Conservation (phyloP, 1,140 invertebrate genomes). For the Diprion similis region DNA sequence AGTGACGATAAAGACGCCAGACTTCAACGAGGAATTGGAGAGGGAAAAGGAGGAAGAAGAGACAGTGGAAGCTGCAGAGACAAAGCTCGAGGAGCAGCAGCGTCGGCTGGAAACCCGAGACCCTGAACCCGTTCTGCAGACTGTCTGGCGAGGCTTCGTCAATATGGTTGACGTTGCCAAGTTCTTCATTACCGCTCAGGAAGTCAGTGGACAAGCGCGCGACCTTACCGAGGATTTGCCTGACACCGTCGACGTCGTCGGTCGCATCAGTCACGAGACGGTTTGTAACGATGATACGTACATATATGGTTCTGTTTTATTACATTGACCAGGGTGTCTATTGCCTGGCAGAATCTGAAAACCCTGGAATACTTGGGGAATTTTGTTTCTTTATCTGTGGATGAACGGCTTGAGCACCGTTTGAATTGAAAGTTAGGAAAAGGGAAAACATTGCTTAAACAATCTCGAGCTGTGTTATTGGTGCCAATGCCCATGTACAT, state of each 20-base stretch:
- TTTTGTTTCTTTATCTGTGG: no score
- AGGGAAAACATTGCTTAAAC: no score
- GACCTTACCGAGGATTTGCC: constrained; percentile 77
- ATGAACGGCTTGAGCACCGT: no score
- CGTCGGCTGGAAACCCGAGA: constrained; percentile 24
- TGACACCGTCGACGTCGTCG: constrained; percentile 86
- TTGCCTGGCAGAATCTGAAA: no score
- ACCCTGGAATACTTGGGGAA: no score
- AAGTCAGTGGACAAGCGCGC: constrained; percentile 75
- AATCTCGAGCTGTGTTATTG: no score
- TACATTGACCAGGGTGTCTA: no score
- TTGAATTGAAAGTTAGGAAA: no score
- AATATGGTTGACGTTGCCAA: constrained; percentile 91
- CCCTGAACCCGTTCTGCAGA: constrained; percentile 38
- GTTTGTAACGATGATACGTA: constrained; percentile 57
- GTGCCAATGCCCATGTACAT: no score
- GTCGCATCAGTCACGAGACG: constrained; percentile 87
- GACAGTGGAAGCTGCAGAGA: constrained; percentile 22
- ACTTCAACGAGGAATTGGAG: constrained; percentile 58
- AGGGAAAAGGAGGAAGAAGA: constrained; percentile 49
- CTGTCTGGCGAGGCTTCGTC: constrained; percentile 87
- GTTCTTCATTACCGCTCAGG: constrained; percentile 84
- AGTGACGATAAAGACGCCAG: constrained; percentile 66
- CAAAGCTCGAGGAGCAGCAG: constrained; percentile 45
- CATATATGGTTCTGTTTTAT: no score